Evolutionary conservation across 2,113 vertebrate genomes (phyloP).

Genomic region (Sarotherodon lohbergeri): DNA sequence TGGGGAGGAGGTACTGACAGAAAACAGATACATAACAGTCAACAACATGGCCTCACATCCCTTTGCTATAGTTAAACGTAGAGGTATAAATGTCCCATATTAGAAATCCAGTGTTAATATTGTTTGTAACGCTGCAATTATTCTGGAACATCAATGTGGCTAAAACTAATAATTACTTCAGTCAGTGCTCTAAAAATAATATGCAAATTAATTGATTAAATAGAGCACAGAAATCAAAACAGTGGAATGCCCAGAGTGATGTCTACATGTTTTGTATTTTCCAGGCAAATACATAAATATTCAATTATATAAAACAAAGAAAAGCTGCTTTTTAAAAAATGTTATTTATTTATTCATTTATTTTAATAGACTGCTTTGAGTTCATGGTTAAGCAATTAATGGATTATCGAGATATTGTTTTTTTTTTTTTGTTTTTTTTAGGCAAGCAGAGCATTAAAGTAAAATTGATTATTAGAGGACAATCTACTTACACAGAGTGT

Average conservation of each 20-base stretch:
- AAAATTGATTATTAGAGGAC: too few species aligned
- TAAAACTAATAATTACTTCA: not conserved
- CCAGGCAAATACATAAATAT: not conserved
- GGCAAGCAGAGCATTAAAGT: too few species aligned
- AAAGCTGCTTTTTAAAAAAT: not conserved
- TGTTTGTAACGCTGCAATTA: not conserved
- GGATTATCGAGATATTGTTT: not conserved
- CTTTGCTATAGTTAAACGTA: not conserved
- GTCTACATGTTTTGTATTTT: not conserved
- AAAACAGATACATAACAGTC: not conserved
- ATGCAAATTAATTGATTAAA: not conserved
- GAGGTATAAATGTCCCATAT: not conserved
- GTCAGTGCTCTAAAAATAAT: not conserved
- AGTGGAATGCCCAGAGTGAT: not conserved
- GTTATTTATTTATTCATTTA: not conserved
- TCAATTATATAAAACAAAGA: not conserved
- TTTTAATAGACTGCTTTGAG: not conserved
- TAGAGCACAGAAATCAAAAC: not conserved
- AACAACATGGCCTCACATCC: not conserved
- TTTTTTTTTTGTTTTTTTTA: too few species aligned
- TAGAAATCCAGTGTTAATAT: not conserved
- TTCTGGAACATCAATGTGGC: not conserved
- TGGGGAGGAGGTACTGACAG: constrained; percentile 91
- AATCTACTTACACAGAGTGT: not conserved
- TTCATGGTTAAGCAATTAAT: not conserved